phyloP scores from a whole-genome alignment of 1,140 invertebrate genomes.

The Rhyzopertha dominica region DNA sequence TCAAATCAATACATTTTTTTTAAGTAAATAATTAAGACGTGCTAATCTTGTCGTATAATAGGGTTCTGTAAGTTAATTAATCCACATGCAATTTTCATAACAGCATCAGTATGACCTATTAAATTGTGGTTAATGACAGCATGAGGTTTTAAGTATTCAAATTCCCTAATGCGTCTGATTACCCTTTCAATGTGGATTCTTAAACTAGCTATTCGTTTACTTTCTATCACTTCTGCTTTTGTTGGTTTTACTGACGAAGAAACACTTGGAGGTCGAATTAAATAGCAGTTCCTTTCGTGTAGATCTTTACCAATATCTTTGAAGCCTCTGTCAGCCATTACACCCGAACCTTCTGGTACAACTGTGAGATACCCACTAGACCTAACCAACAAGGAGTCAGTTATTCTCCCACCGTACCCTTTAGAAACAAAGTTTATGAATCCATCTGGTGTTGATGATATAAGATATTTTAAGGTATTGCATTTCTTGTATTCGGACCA shows the following conservation, averaged over 20 bases:
- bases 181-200: conserved; percentile 13
- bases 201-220: conserved; percentile 9
- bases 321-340: conserved; percentile 44
- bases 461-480: conserved; percentile 45
- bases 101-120: conserved; percentile 22
- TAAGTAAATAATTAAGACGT: too few relatives aligned
- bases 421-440: conserved; percentile 41
- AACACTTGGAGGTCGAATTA: conserved; percentile 39
- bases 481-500: conserved; percentile 41
- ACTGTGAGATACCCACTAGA: conserved; percentile 33
- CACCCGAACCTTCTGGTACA: conserved; percentile 20
- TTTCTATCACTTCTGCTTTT: conserved; percentile 16
- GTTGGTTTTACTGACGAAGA: conserved; percentile 12
- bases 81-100: conserved; percentile 26
- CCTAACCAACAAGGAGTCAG: conserved; percentile 35
- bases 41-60: too few relatives aligned
- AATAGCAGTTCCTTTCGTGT: conserved; percentile 23
- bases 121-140: conserved; percentile 22
- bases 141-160: conserved; percentile 28
- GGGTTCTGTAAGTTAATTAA: conserved; percentile 22
- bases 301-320: conserved; percentile 39
- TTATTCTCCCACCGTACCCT: conserved; percentile 37
- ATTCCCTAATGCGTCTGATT: conserved; percentile 28
- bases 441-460: conserved; percentile 41
- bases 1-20: too few relatives aligned